Conservation (phyloP, 2,113 vertebrate species). For the Nymphicus hollandicus region DNA sequence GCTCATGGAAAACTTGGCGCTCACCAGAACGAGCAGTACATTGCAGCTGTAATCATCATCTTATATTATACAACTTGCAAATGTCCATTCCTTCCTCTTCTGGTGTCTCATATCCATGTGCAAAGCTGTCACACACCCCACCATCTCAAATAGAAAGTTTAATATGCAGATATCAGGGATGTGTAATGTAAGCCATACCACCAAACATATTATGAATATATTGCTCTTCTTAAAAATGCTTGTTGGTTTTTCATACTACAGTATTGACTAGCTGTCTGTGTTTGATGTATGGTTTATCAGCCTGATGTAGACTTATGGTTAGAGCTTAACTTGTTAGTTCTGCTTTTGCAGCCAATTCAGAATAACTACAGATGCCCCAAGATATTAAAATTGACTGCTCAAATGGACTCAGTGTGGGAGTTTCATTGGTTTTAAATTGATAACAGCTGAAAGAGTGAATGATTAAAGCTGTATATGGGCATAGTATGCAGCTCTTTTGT, state of each 20-base stretch:
- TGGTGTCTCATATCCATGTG: constrained; percentile 29
- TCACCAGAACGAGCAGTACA: background rate
- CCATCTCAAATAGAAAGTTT: constrained; percentile 42
- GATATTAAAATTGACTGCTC: constrained; percentile 92
- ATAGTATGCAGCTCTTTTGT: constrained; percentile 77
- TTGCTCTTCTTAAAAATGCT: constrained; percentile 86
- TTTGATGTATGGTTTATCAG: constrained; percentile 92
- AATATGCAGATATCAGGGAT: constrained; percentile 47
- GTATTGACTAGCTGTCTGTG: constrained; percentile 92
- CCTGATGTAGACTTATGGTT: constrained; percentile 89
- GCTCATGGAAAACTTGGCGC: constrained; percentile 4
- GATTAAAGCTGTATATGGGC: constrained; percentile 82
- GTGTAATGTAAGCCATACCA: constrained; percentile 71
- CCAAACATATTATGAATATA: constrained; percentile 81
- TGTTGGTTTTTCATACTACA: constrained; percentile 89
- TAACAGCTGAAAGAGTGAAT: constrained; percentile 85
- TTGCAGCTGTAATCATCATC: constrained; percentile 42
- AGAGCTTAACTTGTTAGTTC: constrained; percentile 97
- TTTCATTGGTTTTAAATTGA: constrained; percentile 90
- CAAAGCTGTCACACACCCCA: constrained; percentile 38
- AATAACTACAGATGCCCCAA: constrained; percentile 90
- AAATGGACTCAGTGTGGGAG: constrained; percentile 86
- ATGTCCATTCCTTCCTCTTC: constrained; percentile 1
- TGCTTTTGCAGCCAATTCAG: constrained; percentile 88
- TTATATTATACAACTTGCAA: constrained; percentile 36